Evolutionary conservation across 1,140 invertebrate genomes (phyloP).

Genomic region (Penaeus vannamei): DNA sequence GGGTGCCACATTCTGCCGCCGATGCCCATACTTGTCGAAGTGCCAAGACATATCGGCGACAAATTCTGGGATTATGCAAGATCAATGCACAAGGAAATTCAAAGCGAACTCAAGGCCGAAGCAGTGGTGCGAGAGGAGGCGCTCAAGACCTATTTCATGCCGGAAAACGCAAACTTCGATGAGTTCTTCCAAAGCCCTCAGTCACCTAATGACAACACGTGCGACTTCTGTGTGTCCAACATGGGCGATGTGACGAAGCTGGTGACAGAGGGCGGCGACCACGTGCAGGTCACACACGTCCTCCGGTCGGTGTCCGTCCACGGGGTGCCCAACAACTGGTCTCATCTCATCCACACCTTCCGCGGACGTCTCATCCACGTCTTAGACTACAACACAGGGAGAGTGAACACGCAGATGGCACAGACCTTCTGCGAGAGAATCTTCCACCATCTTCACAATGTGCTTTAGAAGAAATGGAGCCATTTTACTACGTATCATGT

Average conservation of each 20-base stretch:
- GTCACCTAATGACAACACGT: not conserved
- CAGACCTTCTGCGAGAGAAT: not conserved
- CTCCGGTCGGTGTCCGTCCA: conserved; percentile 9
- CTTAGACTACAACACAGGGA: conserved; percentile 17
- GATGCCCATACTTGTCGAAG: not conserved
- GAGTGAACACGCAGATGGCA: not conserved
- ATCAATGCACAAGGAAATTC: not conserved
- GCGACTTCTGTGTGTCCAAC: conserved; percentile 26
- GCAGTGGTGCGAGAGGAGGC: not conserved
- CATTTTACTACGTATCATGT: no score
- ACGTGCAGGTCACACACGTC: not conserved
- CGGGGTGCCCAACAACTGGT: not conserved
- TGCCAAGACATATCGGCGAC: not conserved
- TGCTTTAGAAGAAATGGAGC: not conserved
- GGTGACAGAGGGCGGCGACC: conserved; percentile 23
- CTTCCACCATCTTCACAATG: not conserved
- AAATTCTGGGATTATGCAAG: conserved; percentile 42
- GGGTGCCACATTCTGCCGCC: conserved; percentile 35
- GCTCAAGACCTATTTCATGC: not conserved
- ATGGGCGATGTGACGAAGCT: conserved; percentile 26
- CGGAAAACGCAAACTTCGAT: not conserved
- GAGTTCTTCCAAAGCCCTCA: not conserved
- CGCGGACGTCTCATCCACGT: conserved; percentile 29
- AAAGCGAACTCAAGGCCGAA: not conserved
- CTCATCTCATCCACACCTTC: conserved; percentile 25